Evolutionary conservation across 2,797 vertebrate genomes (phyloP).

Genomic region (Sebastes nivosus): DNA sequence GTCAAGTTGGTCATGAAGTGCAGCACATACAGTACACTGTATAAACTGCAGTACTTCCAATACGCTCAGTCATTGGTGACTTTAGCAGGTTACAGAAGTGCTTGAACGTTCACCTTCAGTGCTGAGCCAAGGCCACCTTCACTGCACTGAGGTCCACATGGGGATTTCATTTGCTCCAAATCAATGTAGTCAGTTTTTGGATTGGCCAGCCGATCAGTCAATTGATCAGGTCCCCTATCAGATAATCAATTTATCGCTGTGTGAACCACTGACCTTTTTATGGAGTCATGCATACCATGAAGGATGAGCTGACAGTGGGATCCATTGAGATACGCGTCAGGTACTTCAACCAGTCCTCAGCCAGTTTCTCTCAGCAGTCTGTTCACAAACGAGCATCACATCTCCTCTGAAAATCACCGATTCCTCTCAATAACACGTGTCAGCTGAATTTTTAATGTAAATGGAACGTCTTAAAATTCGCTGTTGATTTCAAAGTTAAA

Average conservation of each 20-base stretch:
- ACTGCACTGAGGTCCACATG: background rate
- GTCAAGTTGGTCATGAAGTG: background rate
- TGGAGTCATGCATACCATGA: slow-evolving; percentile 3
- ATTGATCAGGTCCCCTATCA: slow-evolving; percentile 37
- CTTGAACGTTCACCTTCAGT: slow-evolving; percentile 19
- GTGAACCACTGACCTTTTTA: slow-evolving; percentile 25
- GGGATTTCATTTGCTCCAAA: slow-evolving; percentile 19
- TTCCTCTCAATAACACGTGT: background rate
- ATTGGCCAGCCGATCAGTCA: background rate
- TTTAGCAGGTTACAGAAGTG: background rate
- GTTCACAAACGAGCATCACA: background rate
- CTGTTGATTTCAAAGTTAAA: background rate
- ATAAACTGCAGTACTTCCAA: background rate
- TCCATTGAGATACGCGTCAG: background rate
- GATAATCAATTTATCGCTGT: slow-evolving; percentile 24
- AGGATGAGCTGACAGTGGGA: slow-evolving; percentile 17
- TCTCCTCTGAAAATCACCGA: background rate
- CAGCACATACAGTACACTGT: background rate
- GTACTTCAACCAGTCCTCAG: background rate
- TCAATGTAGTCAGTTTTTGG: slow-evolving; percentile 12
- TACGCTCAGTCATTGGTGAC: background rate
- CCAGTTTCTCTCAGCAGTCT: background rate
- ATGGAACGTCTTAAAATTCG: background rate
- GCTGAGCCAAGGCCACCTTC: slow-evolving; percentile 28
- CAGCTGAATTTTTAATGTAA: background rate